These are phyloP conservation scores for Perca fluviatilis DNA, from an alignment of 2,113 vertebrate species.

Conservation along the genomic window DNA sequence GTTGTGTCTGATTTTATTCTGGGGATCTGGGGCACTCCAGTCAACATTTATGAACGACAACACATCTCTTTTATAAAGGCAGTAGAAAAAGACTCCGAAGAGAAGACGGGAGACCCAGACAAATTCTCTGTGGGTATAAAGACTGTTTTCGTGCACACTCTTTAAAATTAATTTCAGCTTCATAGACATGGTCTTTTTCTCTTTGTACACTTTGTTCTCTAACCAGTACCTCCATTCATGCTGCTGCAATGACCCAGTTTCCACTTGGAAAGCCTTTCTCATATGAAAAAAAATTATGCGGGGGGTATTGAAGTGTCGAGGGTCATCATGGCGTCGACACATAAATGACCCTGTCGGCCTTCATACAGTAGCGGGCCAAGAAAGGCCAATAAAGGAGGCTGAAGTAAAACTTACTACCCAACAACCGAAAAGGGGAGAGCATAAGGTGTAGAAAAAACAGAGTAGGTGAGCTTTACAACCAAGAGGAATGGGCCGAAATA, in stretches of 20 bases:
- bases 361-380: background rate
- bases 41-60: constrained; percentile 34
- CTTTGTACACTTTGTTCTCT: constrained; percentile 9
- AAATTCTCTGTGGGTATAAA: background rate
- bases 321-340: background rate
- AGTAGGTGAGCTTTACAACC: background rate
- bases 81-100: background rate
- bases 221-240: background rate
- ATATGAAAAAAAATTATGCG: background rate
- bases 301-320: background rate
- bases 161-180: background rate
- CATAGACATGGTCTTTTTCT: background rate
- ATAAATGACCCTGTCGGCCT: constrained; percentile 1
- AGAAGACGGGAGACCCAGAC: background rate
- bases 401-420: background rate
- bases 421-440: background rate
- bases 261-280: background rate
- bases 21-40: constrained; percentile 28
- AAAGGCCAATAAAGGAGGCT: background rate
- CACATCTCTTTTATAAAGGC: background rate
- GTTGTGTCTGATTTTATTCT: constrained; percentile 22
- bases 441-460: background rate
- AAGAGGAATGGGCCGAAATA: constrained; percentile 10
- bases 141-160: background rate
- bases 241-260: constrained; percentile 45